Base-by-base conservation (phyloP, 2,888 invertebrate species). In the Aplocera efformata region DNA sequence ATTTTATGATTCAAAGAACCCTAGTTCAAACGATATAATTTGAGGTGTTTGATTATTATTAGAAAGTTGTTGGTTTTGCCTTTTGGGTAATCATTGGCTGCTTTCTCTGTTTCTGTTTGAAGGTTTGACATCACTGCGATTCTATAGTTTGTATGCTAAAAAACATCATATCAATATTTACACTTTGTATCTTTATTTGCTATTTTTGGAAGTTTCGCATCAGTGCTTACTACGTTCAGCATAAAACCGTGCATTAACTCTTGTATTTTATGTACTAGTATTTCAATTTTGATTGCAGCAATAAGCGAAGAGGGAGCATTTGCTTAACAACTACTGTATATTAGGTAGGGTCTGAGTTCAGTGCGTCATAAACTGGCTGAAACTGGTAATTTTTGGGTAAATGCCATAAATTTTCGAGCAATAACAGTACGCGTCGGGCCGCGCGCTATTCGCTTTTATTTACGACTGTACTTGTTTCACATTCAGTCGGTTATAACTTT, bases 381-480 rank as follows among this genome's bases (percentile, higher is more conserved):
- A 76, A 72, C 73, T 70, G 72, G 75, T 76, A 79, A 78, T 79
- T 81, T 81, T 81, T 79, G 69, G 72, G 76, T 67, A 75, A 77
- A 78, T 69, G 72, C 73, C 67, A 79, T 82, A 81, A 80, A 82
- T 81, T 78, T 67, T 62, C 63, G 67, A 69, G 69, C 74, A 81
- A 80, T 79, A 80, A 79, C 78, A 75, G 76, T 75, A 69, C 64
- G 72, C 72, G 75, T 79, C 76, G 75, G 72, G 65, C 68, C 64
- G 71, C 69, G 77, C 72, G 83, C 82, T 83, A 79, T 83, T 81
- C 77, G 63, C 67, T 79, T 82, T 83, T 85, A 83, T 86, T 85
- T 85, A 86, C 76, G 83, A 80, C 79, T 76, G 73, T 79, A 84
- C 85, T 85, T 79, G 81, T 79, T 80, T 83, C 81, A 81, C 75